These are phyloP conservation scores for Rhyacophila brunnea DNA, from an alignment of 1,140 invertebrate genomes.

Conservation along the genomic window DNA sequence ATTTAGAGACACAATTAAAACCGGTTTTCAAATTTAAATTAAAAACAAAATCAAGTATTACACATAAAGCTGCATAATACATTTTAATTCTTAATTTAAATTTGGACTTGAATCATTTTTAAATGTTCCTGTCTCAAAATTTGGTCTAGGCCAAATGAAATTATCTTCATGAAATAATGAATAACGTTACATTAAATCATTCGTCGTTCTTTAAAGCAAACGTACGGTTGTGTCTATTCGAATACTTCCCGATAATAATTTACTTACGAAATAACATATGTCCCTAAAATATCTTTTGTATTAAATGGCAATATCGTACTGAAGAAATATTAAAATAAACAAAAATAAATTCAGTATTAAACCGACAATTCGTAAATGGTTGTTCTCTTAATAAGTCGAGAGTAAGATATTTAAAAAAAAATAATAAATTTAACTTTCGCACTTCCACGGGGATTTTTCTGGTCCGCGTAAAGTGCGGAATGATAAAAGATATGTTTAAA, in stretches of 20 bases:
- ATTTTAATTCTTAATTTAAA: too few species aligned
- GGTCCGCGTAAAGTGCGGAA: too few species aligned
- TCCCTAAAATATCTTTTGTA: slow-evolving; percentile 1
- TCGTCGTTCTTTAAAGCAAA: slow-evolving; percentile 16
- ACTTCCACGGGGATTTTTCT: too few species aligned
- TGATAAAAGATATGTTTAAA: too few species aligned
- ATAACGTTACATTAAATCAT: background rate
- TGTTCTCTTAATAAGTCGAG: slow-evolving; percentile 1
- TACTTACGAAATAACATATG: slow-evolving; percentile 14
- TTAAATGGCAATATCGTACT: slow-evolving; percentile 21
- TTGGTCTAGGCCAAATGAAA: too few species aligned
- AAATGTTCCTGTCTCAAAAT: too few species aligned
- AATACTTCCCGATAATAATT: slow-evolving; percentile 21
- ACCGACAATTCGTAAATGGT: background rate
- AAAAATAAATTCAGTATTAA: slow-evolving; percentile 26
- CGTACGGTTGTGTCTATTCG: slow-evolving; percentile 21
- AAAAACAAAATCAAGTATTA: too few species aligned
- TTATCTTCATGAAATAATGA: background rate
- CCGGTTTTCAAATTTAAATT: too few species aligned
- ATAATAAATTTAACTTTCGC: too few species aligned
- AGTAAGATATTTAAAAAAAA: background rate
- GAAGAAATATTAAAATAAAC: slow-evolving; percentile 17
- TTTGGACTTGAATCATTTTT: too few species aligned
- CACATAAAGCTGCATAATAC: too few species aligned
- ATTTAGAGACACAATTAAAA: too few species aligned